Percentiles rank a stretch among this genome's conserved stretches.
Conservation (phyloP, 2,797 vertebrate species). For the Urosaurus nigricauda region DNA sequence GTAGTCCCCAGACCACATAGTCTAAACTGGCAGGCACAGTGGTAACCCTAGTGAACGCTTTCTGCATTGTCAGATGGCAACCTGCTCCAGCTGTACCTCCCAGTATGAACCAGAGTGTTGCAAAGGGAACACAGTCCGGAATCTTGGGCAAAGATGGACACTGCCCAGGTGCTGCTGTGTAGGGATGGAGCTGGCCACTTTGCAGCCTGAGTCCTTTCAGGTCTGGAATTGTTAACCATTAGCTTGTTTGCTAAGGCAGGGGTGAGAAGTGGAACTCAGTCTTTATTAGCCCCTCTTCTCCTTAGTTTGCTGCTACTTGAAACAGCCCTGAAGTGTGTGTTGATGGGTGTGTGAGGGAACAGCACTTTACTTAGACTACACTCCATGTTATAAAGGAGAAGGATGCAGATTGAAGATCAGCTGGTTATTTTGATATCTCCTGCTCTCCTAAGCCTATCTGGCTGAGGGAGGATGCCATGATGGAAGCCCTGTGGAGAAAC, state of each 20-base stretch:
- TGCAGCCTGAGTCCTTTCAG: background rate
- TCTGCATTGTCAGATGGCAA: background rate
- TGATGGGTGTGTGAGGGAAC: background rate
- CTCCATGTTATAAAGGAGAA: background rate
- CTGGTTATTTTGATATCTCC: background rate
- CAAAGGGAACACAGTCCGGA: background rate
- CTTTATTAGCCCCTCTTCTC: background rate
- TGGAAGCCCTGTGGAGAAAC: background rate
- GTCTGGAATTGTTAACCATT: background rate
- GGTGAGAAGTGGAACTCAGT: too few relatives aligned
- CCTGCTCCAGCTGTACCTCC: background rate
- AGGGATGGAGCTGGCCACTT: background rate
- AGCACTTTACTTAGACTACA: background rate
- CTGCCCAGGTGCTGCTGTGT: background rate
- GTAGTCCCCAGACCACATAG: background rate
- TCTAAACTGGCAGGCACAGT: background rate
- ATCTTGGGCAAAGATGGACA: background rate
- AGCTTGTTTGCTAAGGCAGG: background rate
- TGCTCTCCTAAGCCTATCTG: background rate
- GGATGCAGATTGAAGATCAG: background rate
- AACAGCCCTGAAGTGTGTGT: background rate
- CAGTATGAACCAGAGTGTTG: background rate
- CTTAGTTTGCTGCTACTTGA: background rate
- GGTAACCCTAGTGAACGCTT: background rate
- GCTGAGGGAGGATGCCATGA: background rate